Evolutionary conservation across 2,113 vertebrate genomes (phyloP).

Genomic region (Leucopsar rothschildi): DNA sequence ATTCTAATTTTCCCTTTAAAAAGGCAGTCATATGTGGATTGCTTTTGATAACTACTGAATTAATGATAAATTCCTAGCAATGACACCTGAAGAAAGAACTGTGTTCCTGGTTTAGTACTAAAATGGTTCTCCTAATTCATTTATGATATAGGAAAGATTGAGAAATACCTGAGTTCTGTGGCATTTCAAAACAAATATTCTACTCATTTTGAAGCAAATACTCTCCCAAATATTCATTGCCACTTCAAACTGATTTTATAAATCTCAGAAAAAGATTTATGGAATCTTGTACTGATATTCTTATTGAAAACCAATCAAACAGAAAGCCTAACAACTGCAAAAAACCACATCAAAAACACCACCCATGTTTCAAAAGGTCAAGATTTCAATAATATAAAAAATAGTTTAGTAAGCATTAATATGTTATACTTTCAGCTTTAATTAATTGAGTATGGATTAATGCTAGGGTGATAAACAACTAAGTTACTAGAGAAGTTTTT

Average conservation of each 20-base stretch:
- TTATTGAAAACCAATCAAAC: not conserved
- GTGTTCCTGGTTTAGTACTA: not conserved
- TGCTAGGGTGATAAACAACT: not conserved
- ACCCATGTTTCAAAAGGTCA: not conserved
- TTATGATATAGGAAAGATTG: not conserved
- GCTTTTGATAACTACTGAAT: not conserved
- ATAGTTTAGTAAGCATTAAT: not conserved
- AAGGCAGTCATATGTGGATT: not conserved
- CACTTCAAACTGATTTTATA: not conserved
- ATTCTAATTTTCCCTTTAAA: not conserved
- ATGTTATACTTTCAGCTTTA: not conserved
- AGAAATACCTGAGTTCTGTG: not conserved
- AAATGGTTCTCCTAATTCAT: not conserved
- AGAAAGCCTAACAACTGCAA: not conserved
- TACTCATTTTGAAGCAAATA: not conserved
- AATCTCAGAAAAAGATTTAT: not conserved
- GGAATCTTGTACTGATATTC: not conserved
- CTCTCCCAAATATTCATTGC: not conserved
- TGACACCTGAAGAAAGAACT: not conserved
- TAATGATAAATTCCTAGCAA: not conserved
- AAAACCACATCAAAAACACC: rapidly evolving
- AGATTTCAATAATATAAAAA: not conserved
- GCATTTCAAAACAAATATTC: not conserved
- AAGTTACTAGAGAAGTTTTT: not conserved
- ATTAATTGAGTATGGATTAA: not conserved